Evolutionary conservation across 2,113 vertebrate genomes (phyloP).

Genomic region (Larimichthys polyactis): DNA sequence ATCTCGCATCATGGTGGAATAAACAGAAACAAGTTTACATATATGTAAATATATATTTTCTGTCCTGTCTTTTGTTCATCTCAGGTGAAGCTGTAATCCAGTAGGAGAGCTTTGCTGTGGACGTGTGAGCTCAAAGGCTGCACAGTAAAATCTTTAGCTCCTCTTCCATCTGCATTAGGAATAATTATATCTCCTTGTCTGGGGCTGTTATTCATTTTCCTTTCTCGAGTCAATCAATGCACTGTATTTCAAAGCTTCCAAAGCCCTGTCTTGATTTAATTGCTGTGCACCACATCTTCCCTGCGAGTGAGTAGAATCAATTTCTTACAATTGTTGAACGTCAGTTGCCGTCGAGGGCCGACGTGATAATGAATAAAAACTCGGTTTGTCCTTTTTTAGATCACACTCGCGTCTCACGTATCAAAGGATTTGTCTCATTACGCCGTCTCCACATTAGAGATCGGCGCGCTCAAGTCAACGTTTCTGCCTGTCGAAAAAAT

Average conservation of each 20-base stretch:
- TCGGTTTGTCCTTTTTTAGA: background rate
- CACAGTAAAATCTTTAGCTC: constrained; percentile 19
- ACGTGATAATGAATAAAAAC: constrained; percentile 8
- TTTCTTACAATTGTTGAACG: constrained; percentile 44
- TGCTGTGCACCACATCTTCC: constrained; percentile 23
- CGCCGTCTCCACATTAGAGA: background rate
- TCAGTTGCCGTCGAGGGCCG: constrained; percentile 15
- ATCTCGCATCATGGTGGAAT: background rate
- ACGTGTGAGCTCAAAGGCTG: background rate
- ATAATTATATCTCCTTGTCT: constrained; percentile 27
- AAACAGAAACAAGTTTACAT: background rate
- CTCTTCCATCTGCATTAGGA: constrained; percentile 11
- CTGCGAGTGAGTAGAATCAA: constrained; percentile 32
- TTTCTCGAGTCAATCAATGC: constrained; percentile 46
- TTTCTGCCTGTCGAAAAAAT: background rate
- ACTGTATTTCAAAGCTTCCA: constrained; percentile 40
- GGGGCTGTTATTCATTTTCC: constrained; percentile 17
- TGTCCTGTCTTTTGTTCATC: background rate
- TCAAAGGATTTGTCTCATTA: background rate
- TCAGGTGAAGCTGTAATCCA: background rate
- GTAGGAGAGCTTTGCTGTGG: background rate
- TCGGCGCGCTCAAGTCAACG: background rate
- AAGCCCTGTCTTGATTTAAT: constrained; percentile 38
- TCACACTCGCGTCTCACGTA: background rate
- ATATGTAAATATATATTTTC: background rate